Evolutionary conservation across 2,113 vertebrate species (phyloP).

Genomic region (Ammodytes dubius): DNA sequence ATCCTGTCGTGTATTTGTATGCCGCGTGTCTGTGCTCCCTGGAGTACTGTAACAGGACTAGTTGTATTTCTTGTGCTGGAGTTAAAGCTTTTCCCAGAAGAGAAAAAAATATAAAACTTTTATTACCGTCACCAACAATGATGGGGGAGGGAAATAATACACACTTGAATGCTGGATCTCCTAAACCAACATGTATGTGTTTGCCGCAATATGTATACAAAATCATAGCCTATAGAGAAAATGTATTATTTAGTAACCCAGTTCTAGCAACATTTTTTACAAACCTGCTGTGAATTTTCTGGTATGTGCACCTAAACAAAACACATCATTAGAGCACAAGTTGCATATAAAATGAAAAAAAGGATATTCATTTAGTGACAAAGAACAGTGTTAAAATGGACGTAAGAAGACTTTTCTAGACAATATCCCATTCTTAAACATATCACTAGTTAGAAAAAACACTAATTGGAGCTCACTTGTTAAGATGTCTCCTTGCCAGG

Average conservation of each 20-base stretch:
- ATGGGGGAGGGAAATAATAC: neutral
- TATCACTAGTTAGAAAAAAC: constrained; percentile 16
- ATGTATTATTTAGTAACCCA: neutral
- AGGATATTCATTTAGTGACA: constrained; percentile 31
- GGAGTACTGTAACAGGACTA: neutral
- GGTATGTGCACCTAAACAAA: neutral
- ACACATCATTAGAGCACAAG: neutral
- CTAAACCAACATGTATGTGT: neutral
- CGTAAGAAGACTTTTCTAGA: constrained; percentile 21
- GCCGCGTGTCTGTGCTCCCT: constrained; percentile 8
- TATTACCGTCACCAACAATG: neutral
- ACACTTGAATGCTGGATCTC: neutral
- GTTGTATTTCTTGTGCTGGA: neutral
- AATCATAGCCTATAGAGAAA: neutral
- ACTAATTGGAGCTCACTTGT: constrained; percentile 25
- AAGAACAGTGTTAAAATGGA: constrained; percentile 1
- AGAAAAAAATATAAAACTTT: neutral
- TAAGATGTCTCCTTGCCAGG: constrained; percentile 17
- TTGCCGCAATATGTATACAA: neutral
- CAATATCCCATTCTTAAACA: constrained; percentile 13
- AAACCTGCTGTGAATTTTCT: neutral
- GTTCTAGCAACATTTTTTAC: constrained; percentile 3
- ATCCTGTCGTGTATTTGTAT: constrained; percentile 30
- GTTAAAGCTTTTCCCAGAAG: constrained; percentile 22
- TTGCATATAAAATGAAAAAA: constrained; percentile 14